Conservation (phyloP, 2,888 invertebrate species). For the Parnassius orleans region DNA sequence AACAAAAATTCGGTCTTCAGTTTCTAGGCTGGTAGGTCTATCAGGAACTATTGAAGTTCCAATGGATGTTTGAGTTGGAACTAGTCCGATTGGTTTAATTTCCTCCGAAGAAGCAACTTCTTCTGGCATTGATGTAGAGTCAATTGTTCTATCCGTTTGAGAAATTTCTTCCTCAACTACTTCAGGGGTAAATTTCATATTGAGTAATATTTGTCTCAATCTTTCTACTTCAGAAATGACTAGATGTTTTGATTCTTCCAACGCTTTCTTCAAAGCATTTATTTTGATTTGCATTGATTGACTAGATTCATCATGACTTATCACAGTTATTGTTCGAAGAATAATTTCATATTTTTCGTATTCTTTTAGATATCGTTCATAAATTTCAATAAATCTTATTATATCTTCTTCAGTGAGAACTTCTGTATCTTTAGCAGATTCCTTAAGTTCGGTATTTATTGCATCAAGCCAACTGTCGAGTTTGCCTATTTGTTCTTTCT, state of each 20-base stretch:
- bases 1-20: constrained; percentile 21
- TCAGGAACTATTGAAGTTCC: constrained; percentile 8
- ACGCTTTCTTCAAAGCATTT: constrained; percentile 75
- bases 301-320: constrained; percentile 73
- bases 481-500: constrained; percentile 63
- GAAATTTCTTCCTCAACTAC: constrained; percentile 71
- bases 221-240: constrained; percentile 82
- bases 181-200: constrained; percentile 59
- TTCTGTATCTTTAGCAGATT: constrained; percentile 61
- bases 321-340: constrained; percentile 67
- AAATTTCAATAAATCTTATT: constrained; percentile 70
- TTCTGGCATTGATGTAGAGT: constrained; percentile 87
- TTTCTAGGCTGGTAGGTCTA: constrained; percentile 3
- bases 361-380: constrained; percentile 69
- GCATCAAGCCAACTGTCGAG: constrained; percentile 75
- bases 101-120: constrained; percentile 78
- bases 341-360: constrained; percentile 73
- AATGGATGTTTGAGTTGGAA: constrained; percentile 8
- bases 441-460: constrained; percentile 74
- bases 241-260: constrained; percentile 82
- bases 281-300: constrained; percentile 79
- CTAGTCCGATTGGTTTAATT: constrained; percentile 40
- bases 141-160: constrained; percentile 83
- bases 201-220: constrained; percentile 70
- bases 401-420: constrained; percentile 64